Percentiles rank a stretch among this genome's conserved stretches.
Evolutionary conservation across 2,888 invertebrate genomes (phyloP).

Genomic region (Lepidocyrtinus sp.): DNA sequence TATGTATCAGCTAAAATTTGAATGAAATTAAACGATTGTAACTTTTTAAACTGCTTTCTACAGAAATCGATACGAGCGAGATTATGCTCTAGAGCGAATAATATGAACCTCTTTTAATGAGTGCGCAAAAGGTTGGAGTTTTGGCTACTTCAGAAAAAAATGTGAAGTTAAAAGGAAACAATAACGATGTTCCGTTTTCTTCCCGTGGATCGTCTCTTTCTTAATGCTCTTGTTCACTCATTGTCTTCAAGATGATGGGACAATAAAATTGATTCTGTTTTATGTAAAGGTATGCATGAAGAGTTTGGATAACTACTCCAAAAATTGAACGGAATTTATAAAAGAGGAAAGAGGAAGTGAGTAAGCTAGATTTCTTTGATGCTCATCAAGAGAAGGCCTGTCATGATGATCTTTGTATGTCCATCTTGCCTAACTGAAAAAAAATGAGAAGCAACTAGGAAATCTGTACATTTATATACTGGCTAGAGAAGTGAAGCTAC

Average conservation of each 20-base stretch:
- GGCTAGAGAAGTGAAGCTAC: not conserved
- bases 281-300: slow-evolving; percentile 19
- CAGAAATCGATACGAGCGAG: not conserved
- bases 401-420: slow-evolving; percentile 43
- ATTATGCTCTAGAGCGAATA: not conserved
- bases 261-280: slow-evolving; percentile 9
- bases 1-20: not conserved
- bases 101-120: not conserved
- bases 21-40: not conserved
- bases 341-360: slow-evolving; percentile 49
- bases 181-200: slow-evolving; percentile 5
- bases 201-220: not conserved
- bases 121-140: not conserved
- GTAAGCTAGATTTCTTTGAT: slow-evolving; percentile 48
- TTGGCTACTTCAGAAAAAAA: no score
- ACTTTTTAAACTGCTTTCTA: no score
- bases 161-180: no score
- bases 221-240: not conserved
- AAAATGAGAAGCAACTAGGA: not conserved
- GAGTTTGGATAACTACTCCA: slow-evolving; percentile 8
- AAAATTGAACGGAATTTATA: slow-evolving; percentile 9
- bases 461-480: not conserved
- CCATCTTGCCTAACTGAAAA: not conserved
- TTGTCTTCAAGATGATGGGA: slow-evolving; percentile 9
- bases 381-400: not conserved